Base-by-base conservation (phyloP, 2,113 vertebrate genomes). In the Phasianus colchicus region DNA sequence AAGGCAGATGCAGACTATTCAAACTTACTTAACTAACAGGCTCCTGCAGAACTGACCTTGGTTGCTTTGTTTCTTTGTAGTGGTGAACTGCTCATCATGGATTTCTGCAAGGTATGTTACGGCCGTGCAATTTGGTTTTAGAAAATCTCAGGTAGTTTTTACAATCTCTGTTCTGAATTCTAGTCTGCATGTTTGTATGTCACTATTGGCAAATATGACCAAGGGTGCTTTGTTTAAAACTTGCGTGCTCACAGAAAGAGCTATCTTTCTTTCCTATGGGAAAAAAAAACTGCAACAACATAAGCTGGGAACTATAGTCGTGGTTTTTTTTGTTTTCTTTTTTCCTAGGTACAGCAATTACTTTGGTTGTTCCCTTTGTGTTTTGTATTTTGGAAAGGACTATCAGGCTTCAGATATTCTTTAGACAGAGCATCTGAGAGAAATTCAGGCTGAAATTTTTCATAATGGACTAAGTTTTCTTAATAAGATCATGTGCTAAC, bases 341-440 rank as follows among this genome's bases (percentile, higher is more conserved):
- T 50, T 50, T 94, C 18, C 45, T 89, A 81, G 5, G 21, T 79
- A 24, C 30, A 73, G 27, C 48, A 63, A 22, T 57, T 79, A 45
- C 17, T 87, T 66, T 77, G 30, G 45, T 73, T 90, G 63, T 63
- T 91, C 3, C 32, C 76, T 85, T 47, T 71, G 78, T 50, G 45
- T 47, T 95, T 82, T 79, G 52, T 61, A 34, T 85, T 80, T 73
- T 60, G 63, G 30, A 89, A 91, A 83, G 67, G 42, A 88, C 67
- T 60, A 80, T 87, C 50, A 91, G 91, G 65, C 61, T 86, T 92
- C 14, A 65, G 65, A 55, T 3, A 27, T 67, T 69, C 13, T 92
- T 80, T 70, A 88, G 60, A 42, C 20, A 74, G 54, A 73, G 52
- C 7, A 6, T 55, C 21, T 80, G 36, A 71, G 11, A 80, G 34